phyloP scores from a whole-genome alignment of 2,888 invertebrate species.

The Tubulanus polymorphus region DNA sequence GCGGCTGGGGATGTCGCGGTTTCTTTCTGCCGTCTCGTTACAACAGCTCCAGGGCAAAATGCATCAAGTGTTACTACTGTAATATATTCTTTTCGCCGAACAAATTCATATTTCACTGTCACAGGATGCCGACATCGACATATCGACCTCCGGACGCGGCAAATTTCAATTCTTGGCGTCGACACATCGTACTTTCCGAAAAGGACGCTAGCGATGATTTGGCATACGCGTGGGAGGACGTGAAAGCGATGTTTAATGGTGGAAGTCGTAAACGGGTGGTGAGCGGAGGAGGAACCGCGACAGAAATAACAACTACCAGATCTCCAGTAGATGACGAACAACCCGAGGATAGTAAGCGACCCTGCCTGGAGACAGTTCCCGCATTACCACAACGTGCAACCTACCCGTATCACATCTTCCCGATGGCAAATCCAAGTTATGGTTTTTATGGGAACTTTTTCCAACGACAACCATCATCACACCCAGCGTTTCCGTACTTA shows the following conservation, averaged over 20 bases:
- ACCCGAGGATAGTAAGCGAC: background rate
- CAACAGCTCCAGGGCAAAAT: conserved; percentile 80
- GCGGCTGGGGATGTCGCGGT: conserved; percentile 90
- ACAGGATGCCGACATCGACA: conserved; percentile 58
- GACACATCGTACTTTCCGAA: conserved; percentile 79
- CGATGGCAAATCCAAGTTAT: background rate
- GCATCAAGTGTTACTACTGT: conserved; percentile 90
- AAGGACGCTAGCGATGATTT: conserved; percentile 56
- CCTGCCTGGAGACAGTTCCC: background rate
- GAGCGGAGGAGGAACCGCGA: conserved; percentile 9
- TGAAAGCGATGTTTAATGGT: conserved; percentile 98
- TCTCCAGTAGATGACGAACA: background rate
- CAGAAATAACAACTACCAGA: no score
- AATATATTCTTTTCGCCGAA: conserved; percentile 97
- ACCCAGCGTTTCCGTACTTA: background rate
- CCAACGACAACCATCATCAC: background rate
- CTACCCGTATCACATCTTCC: background rate
- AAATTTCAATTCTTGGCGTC: conserved; percentile 96
- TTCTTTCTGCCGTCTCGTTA: conserved; percentile 57
- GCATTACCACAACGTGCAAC: background rate
- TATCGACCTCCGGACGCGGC: conserved; percentile 97
- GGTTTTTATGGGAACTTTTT: background rate
- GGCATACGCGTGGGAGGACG: conserved; percentile 86
- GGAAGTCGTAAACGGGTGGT: conserved; percentile 75
- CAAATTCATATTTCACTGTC: conserved; percentile 98